Conservation (phyloP, 2,113 vertebrate species). For the Dromaius novaehollandiae region DNA sequence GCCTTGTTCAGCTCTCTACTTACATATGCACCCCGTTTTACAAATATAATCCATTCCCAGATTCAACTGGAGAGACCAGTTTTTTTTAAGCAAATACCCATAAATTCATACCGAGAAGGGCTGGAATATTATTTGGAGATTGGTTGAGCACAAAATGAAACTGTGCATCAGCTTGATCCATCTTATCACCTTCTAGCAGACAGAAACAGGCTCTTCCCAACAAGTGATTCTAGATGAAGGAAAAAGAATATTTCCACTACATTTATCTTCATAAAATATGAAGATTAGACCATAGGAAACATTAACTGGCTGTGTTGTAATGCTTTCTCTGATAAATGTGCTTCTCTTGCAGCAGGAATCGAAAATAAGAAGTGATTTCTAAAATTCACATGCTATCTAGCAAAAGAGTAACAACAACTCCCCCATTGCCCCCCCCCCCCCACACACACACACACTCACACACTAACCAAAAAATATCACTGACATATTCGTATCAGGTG, state of each 20-base stretch:
- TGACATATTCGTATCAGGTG: not conserved
- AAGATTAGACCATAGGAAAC: not conserved
- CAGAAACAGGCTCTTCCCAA: constrained; percentile 98
- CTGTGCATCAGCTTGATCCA: constrained; percentile 98
- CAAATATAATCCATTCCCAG: not conserved
- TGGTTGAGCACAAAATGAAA: constrained; percentile 99
- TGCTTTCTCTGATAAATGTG: not conserved
- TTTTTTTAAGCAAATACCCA: not conserved
- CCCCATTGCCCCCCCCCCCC: not conserved
- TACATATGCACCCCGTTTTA: not conserved
- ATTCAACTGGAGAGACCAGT: not conserved
- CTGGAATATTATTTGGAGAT: constrained; percentile 98
- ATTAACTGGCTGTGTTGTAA: not conserved
- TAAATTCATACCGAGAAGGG: constrained; percentile 87
- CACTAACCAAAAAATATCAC: not conserved
- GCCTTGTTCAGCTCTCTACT: not conserved
- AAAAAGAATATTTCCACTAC: not conserved
- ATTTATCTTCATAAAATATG: not conserved
- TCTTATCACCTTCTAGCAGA: constrained; percentile 98
- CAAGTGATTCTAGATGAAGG: constrained; percentile 90
- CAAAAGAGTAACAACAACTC: not conserved
- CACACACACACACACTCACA: no score
- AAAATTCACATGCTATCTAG: not conserved
- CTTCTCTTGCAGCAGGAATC: not conserved
- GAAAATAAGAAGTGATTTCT: not conserved